Conservation (phyloP, 2,797 vertebrate genomes). For the Peromyscus melanophrys region DNA sequence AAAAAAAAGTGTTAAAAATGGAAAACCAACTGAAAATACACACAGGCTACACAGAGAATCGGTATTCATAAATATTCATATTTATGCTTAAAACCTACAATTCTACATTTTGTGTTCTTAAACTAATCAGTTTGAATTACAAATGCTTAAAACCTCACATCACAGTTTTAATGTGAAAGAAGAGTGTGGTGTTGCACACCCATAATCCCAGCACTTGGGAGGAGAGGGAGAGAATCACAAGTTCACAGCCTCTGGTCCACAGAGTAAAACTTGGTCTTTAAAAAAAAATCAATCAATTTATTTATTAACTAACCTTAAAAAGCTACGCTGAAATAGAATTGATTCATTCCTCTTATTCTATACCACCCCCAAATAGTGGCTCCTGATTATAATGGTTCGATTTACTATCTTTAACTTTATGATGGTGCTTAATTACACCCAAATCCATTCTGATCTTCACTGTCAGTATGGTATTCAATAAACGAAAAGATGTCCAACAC, state of each 20-base stretch:
- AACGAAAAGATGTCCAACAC: not conserved
- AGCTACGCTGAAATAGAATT: slow-evolving; percentile 41
- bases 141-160: slow-evolving; percentile 41
- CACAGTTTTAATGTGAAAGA: not conserved
- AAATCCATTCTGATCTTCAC: not conserved
- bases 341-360: slow-evolving; percentile 41
- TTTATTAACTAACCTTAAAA: not conserved
- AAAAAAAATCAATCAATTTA: not conserved
- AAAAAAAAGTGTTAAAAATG: not conserved
- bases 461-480: not conserved
- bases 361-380: not conserved
- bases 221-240: not conserved
- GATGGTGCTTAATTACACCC: not conserved
- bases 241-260: not conserved
- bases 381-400: not conserved
- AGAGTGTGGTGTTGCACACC: not conserved
- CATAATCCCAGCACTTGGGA: not conserved
- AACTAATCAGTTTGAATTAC: slow-evolving; percentile 20
- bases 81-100: slow-evolving; percentile 5
- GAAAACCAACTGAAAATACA: not conserved
- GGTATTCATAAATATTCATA: not conserved
- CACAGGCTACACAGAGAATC: not conserved
- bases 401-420: not conserved
- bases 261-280: not conserved
- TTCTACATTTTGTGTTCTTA: slow-evolving; percentile 30